phyloP scores from a whole-genome alignment of 2,888 invertebrate species.

The Homarus gammarus region DNA sequence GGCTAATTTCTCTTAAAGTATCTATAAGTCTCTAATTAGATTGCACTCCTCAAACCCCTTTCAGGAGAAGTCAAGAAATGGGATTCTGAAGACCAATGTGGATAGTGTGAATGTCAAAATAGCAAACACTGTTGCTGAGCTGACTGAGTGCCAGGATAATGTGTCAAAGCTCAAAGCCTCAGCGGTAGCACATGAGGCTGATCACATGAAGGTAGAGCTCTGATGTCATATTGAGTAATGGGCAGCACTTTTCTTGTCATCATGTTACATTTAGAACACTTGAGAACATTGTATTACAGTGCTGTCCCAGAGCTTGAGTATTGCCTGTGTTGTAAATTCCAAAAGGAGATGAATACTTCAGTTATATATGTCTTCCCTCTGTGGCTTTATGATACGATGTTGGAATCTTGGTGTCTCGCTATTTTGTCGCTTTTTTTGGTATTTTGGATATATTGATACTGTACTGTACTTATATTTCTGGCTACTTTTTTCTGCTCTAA shows the following conservation, averaged over 20 bases:
- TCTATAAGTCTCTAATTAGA: background rate
- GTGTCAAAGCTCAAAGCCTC: constrained; percentile 18
- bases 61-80: constrained; percentile 49
- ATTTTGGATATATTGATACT: background rate
- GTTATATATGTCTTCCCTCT: background rate
- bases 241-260: background rate
- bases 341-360: background rate
- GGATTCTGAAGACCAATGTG: constrained; percentile 16
- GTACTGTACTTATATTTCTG: background rate
- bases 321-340: background rate
- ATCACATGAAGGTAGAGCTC: constrained; percentile 21
- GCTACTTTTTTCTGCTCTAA: background rate
- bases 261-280: background rate
- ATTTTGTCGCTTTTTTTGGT: background rate
- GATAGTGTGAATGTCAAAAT: constrained; percentile 27
- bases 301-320: background rate
- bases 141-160: constrained; percentile 31
- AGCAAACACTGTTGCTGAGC: constrained; percentile 11
- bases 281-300: background rate
- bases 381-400: background rate
- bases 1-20: background rate
- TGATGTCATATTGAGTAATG: background rate
- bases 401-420: background rate
- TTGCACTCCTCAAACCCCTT: constrained; percentile 25
- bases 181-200: constrained; percentile 10